phyloP scores from a whole-genome alignment of 2,888 invertebrate genomes.

The Caenorhabditis sinica region DNA sequence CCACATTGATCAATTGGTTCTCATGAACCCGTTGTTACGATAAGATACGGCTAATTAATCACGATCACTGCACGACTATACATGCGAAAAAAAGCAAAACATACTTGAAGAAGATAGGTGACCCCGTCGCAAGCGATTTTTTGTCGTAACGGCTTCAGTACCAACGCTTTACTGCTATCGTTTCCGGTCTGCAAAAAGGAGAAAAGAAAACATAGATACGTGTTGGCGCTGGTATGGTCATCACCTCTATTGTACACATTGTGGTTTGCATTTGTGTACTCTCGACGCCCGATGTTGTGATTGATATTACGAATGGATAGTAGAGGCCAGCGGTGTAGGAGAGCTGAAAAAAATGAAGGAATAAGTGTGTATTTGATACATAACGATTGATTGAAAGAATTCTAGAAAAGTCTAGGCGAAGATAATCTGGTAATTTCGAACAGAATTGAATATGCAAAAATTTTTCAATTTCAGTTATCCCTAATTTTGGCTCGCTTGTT shows the following conservation, averaged over 20 bases:
- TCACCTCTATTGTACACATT: conserved; percentile 79
- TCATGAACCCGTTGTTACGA: conserved; percentile 22
- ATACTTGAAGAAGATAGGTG: conserved; percentile 92
- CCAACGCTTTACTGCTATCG: conserved; percentile 83
- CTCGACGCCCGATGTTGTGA: conserved; percentile 73
- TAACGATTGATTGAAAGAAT: no score
- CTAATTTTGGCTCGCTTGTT: no score
- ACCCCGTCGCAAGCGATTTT: conserved; percentile 98
- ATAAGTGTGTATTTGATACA: no score
- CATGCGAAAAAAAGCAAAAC: background rate
- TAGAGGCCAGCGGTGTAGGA: conserved; percentile 77
- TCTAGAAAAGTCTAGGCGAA: no score
- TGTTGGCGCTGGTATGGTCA: no score
- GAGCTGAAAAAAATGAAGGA: conserved; percentile 74
- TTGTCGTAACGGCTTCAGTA: conserved; percentile 96
- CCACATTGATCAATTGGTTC: background rate
- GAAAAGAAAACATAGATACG: background rate
- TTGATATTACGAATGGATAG: conserved; percentile 81
- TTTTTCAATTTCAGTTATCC: no score
- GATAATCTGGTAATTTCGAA: no score
- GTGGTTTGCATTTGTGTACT: conserved; percentile 80
- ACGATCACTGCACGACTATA: background rate
- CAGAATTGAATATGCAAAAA: no score
- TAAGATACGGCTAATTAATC: conserved; percentile 17
- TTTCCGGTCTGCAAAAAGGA: conserved; percentile 70